Base-by-base conservation (phyloP, 2,888 invertebrate species). In the Eupithecia subfuscata region DNA sequence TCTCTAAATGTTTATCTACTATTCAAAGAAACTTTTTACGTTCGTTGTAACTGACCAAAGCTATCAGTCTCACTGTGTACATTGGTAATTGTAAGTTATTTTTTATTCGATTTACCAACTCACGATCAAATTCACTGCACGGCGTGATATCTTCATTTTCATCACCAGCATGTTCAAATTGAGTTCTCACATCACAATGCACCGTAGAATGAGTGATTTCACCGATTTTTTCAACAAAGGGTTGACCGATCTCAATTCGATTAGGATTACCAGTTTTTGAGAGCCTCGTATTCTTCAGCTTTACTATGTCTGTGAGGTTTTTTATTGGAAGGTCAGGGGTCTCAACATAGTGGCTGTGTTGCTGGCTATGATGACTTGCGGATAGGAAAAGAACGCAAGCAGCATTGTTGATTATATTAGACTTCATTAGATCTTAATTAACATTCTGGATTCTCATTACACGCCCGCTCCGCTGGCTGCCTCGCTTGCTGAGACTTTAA, bases 381-480 rank as follows among this genome's bases (percentile, higher is more conserved):
- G 88, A 91, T 90, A 92, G 91, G 90, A 90, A 89, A 90, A 90
- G 89, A 92, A 92, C 91, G 92, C 92, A 90, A 90, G 92, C 92
- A 92, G 91, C 93, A 92, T 94, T 93, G 93, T 93, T 94, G 94
- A 94, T 94, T 95, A 94, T 94, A 95, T 94, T 95, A 94, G 91
- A 94, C 87, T 93, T 94, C 93, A 95, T 95, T 95, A 93, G 93
- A 93, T 93, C 94, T 93, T 94, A 94, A 94, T 95, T 94, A 95
- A 93, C 93, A 93, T 94, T 94, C 92, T 91, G 92, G 91, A 93
- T 94, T 95, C 94, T 94, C 92, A 95, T 95, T 95, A 94, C 94
- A 94, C 93, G 94, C 92, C 93, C 89, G 91, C 74, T 72, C 65
- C 76, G 74, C 75, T 67, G 64, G n/a, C 92, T 92, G 84, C 86